Base-by-base conservation (phyloP, 2,888 invertebrate species). In the Euzetes globulus region DNA sequence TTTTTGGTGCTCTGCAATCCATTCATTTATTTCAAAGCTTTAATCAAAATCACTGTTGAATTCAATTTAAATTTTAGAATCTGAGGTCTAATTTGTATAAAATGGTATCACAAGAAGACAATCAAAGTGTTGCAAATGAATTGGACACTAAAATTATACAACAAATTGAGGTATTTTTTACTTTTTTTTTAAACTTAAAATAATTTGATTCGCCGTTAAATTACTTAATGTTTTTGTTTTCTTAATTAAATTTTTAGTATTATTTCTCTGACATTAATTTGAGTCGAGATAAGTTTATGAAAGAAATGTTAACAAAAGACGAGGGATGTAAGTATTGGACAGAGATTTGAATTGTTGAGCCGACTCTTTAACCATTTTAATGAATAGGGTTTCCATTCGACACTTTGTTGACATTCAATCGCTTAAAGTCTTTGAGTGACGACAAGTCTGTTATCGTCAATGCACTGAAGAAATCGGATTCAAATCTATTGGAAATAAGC, bases 211-310 rank as follows among this genome's bases (percentile, higher is more conserved):
- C 19, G 37, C 17, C 15, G 17, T 63, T 17, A 11, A n/a, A 33
- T 71, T 47, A 70, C n/a, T n/a, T n/a, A n/a, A n/a, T n/a, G n/a
- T n/a, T n/a, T 60, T 41, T 27, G 15, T 37, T 7, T 27, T 63
- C 1, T 52, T 29, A 55, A 9, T 41, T 75, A n/a, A 22, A 22
- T 80, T 84, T 78, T 79, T 81, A 89, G 87, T 89, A 87, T 80
- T 89, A 87, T 81, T 92, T 91, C 85, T 95, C 98, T 71, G 93
- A 99, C 83, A 87, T 90, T 6, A 99, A 99, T 84, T 85, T 99
- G 72, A 89, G 90, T 0, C 87, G 91, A 76, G 98, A 99, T 82
- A 94, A 91, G 83, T 99, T 97, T 82, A 85, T 99, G n/a, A 88
- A 89, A 79, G 91, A 91, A 77, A 90, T 94, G 84, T 87, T 91